Percentiles rank a stretch among this genome's conserved stretches.
phyloP scores from a whole-genome alignment of 1,140 invertebrate species.

The Penaeus indicus region DNA sequence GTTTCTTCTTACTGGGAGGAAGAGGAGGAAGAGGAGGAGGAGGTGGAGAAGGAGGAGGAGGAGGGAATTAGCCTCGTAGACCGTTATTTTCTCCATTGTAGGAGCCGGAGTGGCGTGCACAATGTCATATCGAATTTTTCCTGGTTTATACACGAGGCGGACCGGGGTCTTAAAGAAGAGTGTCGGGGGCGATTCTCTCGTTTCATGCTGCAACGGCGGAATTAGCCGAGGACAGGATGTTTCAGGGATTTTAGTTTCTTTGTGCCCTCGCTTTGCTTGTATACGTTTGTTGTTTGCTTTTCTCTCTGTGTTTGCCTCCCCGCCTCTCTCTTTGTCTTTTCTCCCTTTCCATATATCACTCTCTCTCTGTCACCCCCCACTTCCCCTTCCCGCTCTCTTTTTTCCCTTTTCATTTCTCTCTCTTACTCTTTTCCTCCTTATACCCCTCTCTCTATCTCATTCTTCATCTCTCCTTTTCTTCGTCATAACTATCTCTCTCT shows the following conservation, averaged over 20 bases:
- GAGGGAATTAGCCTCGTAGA: no score
- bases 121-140: constrained; percentile 36
- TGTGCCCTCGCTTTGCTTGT: background rate
- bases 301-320: background rate
- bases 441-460: background rate
- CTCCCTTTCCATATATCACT: no score
- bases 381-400: background rate
- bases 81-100: constrained; percentile 18
- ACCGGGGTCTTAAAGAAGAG: background rate
- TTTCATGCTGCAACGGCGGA: no score
- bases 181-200: no score
- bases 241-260: no score
- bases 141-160: constrained; percentile 5
- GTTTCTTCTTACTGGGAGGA: constrained; percentile 5
- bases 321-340: background rate
- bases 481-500: background rate
- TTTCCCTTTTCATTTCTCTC: background rate
- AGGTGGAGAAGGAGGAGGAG: background rate
- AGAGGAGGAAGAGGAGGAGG: background rate
- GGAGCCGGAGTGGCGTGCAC: constrained; percentile 43
- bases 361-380: constrained; percentile 1
- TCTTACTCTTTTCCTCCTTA: background rate
- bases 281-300: background rate
- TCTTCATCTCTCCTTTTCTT: no score
- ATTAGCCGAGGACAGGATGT: no score